A percentile compares a stretch with the other conserved stretches of the same genome.
phyloP scores from a whole-genome alignment of 2,888 invertebrate genomes.

The Cataglyphis livida region DNA sequence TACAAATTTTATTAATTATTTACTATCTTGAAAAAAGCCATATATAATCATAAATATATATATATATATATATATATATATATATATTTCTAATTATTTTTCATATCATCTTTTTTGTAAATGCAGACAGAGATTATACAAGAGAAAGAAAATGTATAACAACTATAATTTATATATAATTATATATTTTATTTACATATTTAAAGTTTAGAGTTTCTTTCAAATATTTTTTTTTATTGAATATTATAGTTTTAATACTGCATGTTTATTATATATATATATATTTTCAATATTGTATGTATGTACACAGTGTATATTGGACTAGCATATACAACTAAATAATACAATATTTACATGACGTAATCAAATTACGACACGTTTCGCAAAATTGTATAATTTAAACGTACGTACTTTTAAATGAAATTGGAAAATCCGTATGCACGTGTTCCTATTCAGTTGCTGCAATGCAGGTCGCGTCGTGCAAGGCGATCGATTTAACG shows the following conservation, averaged over 20 bases:
- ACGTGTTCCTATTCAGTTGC: conserved; percentile 55
- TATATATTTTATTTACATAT: background rate
- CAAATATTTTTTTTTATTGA: background rate
- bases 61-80: no score
- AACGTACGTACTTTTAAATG: conserved; percentile 16
- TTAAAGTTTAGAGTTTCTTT: background rate
- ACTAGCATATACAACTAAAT: background rate
- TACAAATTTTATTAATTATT: conserved; percentile 2
- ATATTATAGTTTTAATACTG: background rate
- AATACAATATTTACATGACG: background rate
- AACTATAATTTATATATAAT: no score
- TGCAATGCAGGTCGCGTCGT: conserved; percentile 72
- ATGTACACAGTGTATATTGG: background rate
- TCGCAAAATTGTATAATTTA: conserved; percentile 55
- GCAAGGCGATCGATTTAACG: conserved; percentile 73
- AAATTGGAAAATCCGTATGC: conserved; percentile 71
- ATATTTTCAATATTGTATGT: no score
- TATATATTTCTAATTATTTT: background rate
- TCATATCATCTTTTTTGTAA: no score
- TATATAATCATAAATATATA: background rate
- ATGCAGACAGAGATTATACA: no score
- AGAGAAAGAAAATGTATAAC: background rate
- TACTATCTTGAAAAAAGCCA: background rate
- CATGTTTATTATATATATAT: no score
- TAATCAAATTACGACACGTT: background rate